phyloP scores from a whole-genome alignment of 2,888 invertebrate genomes.

The Petrolisthes cinctipes region DNA sequence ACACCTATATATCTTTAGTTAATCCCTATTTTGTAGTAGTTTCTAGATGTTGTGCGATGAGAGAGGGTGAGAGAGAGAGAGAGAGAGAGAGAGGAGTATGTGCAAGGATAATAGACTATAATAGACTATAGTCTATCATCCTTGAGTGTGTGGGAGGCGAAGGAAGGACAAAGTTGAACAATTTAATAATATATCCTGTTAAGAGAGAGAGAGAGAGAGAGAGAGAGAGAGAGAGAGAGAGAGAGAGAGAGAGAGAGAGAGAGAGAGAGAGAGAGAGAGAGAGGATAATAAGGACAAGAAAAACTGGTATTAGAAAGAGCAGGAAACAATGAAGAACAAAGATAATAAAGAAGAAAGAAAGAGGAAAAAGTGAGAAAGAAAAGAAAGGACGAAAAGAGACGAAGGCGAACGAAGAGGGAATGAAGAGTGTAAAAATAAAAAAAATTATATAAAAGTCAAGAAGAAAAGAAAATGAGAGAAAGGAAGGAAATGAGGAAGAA shows the following conservation, averaged over 20 bases:
- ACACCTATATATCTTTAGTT: neutral
- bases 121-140: no score
- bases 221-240: neutral
- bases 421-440: neutral
- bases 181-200: neutral
- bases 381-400: neutral
- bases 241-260: neutral
- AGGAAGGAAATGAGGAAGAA: neutral
- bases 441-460: neutral
- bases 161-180: neutral
- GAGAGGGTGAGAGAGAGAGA: neutral
- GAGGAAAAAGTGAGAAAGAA: neutral
- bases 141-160: neutral
- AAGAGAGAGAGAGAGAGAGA: neutral
- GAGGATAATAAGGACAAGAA: neutral
- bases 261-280: neutral
- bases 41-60: neutral
- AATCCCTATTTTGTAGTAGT: neutral
- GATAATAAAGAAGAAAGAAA: neutral
- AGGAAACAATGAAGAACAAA: neutral
- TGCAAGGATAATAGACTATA: no score
- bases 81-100: no score
- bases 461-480: neutral
- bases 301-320: no score
- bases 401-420: neutral